Conservation (phyloP, 2,888 invertebrate genomes). For the Agrilus cyanescens region DNA sequence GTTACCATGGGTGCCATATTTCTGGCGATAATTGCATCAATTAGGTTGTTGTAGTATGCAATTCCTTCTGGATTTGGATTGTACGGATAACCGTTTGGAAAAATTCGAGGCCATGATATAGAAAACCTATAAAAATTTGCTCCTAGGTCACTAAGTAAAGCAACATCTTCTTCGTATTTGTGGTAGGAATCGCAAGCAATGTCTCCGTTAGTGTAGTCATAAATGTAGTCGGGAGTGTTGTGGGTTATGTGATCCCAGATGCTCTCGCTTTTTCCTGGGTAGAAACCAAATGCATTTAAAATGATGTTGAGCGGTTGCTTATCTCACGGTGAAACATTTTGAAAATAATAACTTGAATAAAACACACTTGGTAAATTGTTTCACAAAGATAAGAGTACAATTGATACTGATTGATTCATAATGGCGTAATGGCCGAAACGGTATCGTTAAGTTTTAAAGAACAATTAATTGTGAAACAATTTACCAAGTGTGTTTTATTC, state of each 20-base stretch:
- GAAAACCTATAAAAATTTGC: conserved; percentile 47
- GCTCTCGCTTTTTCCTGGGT: conserved; percentile 37
- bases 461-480: too few relatives aligned
- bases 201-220: conserved; percentile 42
- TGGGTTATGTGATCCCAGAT: conserved; percentile 41
- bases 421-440: too few relatives aligned
- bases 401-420: too few relatives aligned
- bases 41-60: conserved; percentile 60
- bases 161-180: conserved; percentile 48
- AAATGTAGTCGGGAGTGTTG: conserved; percentile 37
- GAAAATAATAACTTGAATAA: too few relatives aligned
- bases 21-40: conserved; percentile 49
- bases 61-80: conserved; percentile 57
- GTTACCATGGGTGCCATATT: conserved; percentile 40
- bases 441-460: too few relatives aligned
- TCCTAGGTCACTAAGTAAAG: conserved; percentile 43
- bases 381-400: too few relatives aligned
- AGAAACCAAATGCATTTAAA: conserved; percentile 16
- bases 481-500: too few relatives aligned
- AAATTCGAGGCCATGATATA: conserved; percentile 51
- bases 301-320: too few relatives aligned
- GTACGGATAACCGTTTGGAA: conserved; percentile 51
- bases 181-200: conserved; percentile 57
- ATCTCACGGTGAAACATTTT: too few relatives aligned
- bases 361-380: too few relatives aligned